A percentile compares a stretch with the other conserved stretches of the same genome.
phyloP scores from a whole-genome alignment of 1,140 invertebrate genomes.

The Lutraria rhynchaena region DNA sequence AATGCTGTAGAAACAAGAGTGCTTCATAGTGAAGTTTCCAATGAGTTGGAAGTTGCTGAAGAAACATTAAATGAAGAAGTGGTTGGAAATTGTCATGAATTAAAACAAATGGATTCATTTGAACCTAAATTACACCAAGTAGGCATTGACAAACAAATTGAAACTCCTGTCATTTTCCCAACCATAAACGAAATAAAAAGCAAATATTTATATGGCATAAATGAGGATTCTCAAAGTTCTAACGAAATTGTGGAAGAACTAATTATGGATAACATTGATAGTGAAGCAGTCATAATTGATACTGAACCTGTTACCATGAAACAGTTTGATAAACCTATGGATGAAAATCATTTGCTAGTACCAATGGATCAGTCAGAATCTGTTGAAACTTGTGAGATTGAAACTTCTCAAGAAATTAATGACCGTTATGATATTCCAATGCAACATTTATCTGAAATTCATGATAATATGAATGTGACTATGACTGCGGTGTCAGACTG shows the following conservation, averaged over 20 bases:
- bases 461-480: too few species aligned
- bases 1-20: background rate
- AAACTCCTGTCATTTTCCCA: constrained; percentile 5
- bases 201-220: constrained; percentile 42
- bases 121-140: background rate
- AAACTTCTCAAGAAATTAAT: too few species aligned
- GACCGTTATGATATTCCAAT: too few species aligned
- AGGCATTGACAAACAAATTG: background rate
- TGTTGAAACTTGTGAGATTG: too few species aligned
- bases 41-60: background rate
- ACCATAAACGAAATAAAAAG: background rate
- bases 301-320: background rate
- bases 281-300: too few species aligned
- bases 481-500: too few species aligned
- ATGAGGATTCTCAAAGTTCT: constrained; percentile 36
- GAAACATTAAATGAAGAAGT: constrained; percentile 15
- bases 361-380: too few species aligned
- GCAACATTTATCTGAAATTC: too few species aligned
- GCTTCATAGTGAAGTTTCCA: background rate
- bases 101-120: background rate
- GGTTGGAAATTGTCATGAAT: constrained; percentile 4
- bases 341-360: background rate
- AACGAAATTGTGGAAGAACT: constrained; percentile 40
- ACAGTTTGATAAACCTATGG: background rate
- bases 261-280: constrained; percentile 6